Evolutionary conservation across 2,113 vertebrate genomes (phyloP), one percentile per base, ranked within the genome.

Genomic region (Hoplias malabaricus): DNA sequence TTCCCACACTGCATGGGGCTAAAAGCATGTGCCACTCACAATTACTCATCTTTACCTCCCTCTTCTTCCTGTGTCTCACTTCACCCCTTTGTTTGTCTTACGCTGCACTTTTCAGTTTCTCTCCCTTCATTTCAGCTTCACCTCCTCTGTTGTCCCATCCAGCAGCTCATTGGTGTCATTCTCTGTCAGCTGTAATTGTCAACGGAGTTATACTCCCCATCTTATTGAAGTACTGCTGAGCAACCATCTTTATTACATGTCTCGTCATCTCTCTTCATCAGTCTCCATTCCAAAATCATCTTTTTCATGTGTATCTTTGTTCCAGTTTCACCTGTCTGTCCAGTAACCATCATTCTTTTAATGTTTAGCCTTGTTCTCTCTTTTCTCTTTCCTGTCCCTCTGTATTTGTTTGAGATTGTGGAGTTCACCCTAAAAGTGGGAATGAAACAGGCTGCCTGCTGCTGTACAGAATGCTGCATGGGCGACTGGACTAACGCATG

Each of bases 381-480:
- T 66, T 62, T 23, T 68, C 73, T 62, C 79, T 75, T 86, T 83
- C 84, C 84, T 89, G 86, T 89, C 82, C 88, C 80, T 89, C 50
- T 88, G 79, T 86, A 87, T 84, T 56, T 86, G 82, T 87, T 85
- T 84, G 85, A 88, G 73, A 83, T 78, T 86, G 82, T 86, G 87
- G 84, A 82, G 80, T 85, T 83, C 62, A 68, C 77, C 79, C 80
- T 79, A 43, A 83, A 84, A 84, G 84, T 66, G 81, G 89, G 90
- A 87, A 88, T 88, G 85, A 88, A 81, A 76, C 82, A 77, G 87
- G 85, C 84, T 77, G 77, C 82, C 76, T 87, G 86, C 85, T 91
- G 84, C 71, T 80, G 82, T 68, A 68, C 83, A 87, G 90, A 92
- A 93, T 92, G 92, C 90, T 93, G 92, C 92, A 93, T 93, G 92